Evolutionary conservation across 2,113 vertebrate species (phyloP).

Genomic region (Solenodon paradoxus): DNA sequence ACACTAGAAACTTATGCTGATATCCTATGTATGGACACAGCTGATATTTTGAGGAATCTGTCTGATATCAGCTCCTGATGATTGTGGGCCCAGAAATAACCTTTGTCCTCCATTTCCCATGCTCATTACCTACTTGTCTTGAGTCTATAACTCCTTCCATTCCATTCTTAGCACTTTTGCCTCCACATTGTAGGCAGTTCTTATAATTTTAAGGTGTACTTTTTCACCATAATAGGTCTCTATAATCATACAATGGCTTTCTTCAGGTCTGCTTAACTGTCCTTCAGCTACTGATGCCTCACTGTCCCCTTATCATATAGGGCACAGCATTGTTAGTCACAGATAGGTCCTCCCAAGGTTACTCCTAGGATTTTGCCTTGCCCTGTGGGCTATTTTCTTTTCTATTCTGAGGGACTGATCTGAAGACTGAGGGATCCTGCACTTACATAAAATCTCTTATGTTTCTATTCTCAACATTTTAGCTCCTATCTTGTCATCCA

Average conservation of each 20-base stretch:
- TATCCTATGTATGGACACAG: neutral
- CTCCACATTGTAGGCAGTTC: neutral
- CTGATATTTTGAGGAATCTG: neutral
- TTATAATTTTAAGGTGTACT: neutral
- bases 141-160: neutral
- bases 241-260: neutral
- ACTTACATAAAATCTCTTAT: neutral
- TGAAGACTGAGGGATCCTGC: neutral
- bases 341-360: neutral
- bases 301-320: accelerated
- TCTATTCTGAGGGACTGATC: neutral
- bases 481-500: neutral
- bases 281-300: neutral
- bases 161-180: neutral
- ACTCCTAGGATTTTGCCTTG: neutral
- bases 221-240: neutral
- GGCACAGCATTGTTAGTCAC: neutral
- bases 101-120: neutral
- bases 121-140: neutral
- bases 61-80: neutral
- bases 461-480: neutral
- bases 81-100: neutral
- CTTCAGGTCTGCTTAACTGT: neutral
- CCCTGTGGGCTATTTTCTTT: neutral
- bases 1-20: neutral